Evolutionary conservation across 2,113 vertebrate genomes (phyloP).

Genomic region (Tachysurus vachellii): DNA sequence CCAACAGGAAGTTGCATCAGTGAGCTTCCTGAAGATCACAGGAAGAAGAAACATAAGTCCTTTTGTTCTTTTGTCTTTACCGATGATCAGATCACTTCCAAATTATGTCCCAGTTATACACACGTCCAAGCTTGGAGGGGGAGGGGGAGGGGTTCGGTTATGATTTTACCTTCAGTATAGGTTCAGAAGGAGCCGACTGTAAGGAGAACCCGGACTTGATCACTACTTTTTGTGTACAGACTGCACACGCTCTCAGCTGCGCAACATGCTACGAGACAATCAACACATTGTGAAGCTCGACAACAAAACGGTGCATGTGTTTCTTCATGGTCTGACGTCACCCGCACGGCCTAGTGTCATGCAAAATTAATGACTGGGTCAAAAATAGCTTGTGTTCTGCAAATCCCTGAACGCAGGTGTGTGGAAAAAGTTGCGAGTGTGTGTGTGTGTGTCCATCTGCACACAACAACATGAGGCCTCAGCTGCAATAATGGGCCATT

Average conservation of each 20-base stretch:
- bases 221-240: neutral
- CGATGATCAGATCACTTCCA: neutral
- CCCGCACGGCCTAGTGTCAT: slow-evolving; percentile 3
- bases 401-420: slow-evolving; percentile 32
- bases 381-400: slow-evolving; percentile 49
- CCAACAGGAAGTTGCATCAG: neutral
- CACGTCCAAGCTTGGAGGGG: no score
- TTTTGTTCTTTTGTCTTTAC: neutral
- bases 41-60: neutral
- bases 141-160: neutral
- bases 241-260: neutral
- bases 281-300: neutral
- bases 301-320: neutral
- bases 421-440: slow-evolving; percentile 35
- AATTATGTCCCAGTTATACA: neutral
- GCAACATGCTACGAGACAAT: slow-evolving; percentile 5
- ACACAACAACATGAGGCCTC: slow-evolving; percentile 37
- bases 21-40: neutral
- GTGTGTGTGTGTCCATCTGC: slow-evolving; percentile 34
- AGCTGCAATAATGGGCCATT: slow-evolving; percentile 67
- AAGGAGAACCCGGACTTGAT: neutral
- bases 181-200: neutral
- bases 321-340: slow-evolving; percentile 21
- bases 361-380: slow-evolving; percentile 32
- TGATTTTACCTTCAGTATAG: neutral